These are phyloP conservation scores for Scomber colias DNA, from an alignment of 2,113 vertebrate species.

Conservation along the genomic window DNA sequence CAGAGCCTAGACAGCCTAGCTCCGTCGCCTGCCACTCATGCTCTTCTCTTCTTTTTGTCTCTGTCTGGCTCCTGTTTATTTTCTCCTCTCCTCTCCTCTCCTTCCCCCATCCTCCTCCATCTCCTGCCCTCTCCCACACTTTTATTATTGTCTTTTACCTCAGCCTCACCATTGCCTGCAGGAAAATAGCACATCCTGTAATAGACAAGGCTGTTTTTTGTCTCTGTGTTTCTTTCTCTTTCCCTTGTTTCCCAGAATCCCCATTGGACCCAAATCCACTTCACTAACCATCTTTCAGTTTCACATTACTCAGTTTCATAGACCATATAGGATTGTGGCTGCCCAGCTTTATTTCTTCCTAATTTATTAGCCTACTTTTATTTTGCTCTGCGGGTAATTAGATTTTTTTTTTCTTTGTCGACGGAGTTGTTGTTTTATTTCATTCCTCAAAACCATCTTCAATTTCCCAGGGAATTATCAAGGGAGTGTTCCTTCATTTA, in stretches of 20 bases:
- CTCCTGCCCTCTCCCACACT: constrained; percentile 46
- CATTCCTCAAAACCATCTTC: constrained; percentile 62
- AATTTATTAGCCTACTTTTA: constrained; percentile 65
- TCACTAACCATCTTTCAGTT: constrained; percentile 13
- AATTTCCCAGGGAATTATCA: constrained; percentile 71
- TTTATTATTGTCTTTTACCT: constrained; percentile 72
- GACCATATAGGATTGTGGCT: constrained; percentile 41
- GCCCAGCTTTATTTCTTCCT: constrained; percentile 31
- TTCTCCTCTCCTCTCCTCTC: constrained; percentile 16
- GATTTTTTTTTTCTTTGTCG: constrained; percentile 44
- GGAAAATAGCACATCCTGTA: constrained; percentile 63
- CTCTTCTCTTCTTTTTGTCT: constrained; percentile 30
- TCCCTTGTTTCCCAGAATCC: constrained; percentile 13
- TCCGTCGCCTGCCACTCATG: constrained; percentile 69
- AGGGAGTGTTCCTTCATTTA: constrained; percentile 66
- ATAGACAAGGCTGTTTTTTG: constrained; percentile 50
- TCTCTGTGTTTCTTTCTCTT: constrained; percentile 28
- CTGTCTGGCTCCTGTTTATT: constrained; percentile 56
- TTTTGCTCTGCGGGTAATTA: constrained; percentile 58
- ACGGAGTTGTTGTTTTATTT: constrained; percentile 65
- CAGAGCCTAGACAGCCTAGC: constrained; percentile 57
- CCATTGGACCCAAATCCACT: constrained; percentile 20
- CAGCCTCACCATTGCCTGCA: constrained; percentile 58
- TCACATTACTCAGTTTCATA: constrained; percentile 41
- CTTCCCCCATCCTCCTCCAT: constrained; percentile 27